Evolutionary conservation across 2,113 vertebrate genomes (phyloP).

Genomic region (Dolichallabes microphthalmus): DNA sequence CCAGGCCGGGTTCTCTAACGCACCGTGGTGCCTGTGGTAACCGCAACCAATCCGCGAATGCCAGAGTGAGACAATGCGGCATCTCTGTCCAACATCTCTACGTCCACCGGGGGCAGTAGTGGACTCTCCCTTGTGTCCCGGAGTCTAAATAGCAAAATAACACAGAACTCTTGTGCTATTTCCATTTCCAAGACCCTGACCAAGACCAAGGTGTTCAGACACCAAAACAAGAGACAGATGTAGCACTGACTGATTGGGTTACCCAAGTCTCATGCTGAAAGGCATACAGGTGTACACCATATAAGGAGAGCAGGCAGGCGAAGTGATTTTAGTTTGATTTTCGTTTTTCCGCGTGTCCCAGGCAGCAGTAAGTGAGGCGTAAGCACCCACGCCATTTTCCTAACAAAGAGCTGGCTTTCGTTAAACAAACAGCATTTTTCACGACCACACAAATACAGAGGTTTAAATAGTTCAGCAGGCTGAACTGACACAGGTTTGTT

Average conservation of each 20-base stretch:
- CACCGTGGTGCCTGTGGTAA: conserved; percentile 36
- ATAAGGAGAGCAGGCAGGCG: too few relatives aligned
- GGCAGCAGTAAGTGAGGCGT: background rate
- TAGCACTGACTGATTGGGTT: background rate
- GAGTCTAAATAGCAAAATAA: conserved; percentile 12
- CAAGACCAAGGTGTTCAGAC: background rate
- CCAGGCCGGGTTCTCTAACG: conserved; percentile 49
- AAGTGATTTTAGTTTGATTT: too few relatives aligned
- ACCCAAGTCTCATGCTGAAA: background rate
- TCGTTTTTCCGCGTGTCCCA: background rate
- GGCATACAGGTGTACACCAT: background rate
- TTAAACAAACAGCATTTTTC: conserved; percentile 28
- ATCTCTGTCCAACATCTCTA: conserved; percentile 19
- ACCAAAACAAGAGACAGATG: conserved; percentile 6
- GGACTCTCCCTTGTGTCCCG: background rate
- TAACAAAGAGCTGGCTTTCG: background rate
- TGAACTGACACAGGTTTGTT: conserved; percentile 7
- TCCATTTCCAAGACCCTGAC: background rate
- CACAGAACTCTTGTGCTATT: conserved; percentile 18
- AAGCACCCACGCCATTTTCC: background rate
- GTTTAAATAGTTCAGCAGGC: background rate
- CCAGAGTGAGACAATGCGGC: conserved; percentile 13
- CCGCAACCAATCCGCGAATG: conserved; percentile 17
- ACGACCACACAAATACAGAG: conserved; percentile 24
- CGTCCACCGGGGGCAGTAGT: conserved; percentile 18